Base-by-base conservation (phyloP, 2,797 vertebrate species). In the Protonibea diacanthus region DNA sequence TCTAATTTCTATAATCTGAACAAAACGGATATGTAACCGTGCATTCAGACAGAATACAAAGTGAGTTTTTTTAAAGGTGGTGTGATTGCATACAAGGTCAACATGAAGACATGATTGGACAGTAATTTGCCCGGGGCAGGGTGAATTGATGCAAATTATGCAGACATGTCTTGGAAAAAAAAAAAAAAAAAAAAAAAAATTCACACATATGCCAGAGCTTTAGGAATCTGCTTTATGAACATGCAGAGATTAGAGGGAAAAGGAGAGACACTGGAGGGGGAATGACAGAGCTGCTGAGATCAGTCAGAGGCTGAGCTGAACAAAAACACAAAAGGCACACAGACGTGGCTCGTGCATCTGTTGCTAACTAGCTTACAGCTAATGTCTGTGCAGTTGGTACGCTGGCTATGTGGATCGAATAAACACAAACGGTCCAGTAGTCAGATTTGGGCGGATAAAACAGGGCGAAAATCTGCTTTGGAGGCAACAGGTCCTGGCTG, bases 301-400 rank as follows among this genome's bases (percentile, higher is more conserved):
- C 49, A 56, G 52, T 57, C 61, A n/a, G 71, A 74, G 27, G n/a
- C 51, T 38, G 60, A 64, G 21, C 45, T 42, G 12, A 65, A 65
- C 15, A 20, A 55, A 74, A 25, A 38, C 48, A 55, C 25, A 47
- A 38, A 23, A 56, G 65, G 18, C 23, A 47, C 12, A 52, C 38
- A 21, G 14, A 29, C 53, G 29, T 5, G 15, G 17, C 4, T 10
- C 7, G 25, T 14, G 18, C 5, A 3, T 27, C 18, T 40, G 33
- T 27, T 40, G 27, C 42, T 48, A 27, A 21, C 29, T 33, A 58
- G 25, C 25, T 45, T 5, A 33, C 9, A 25, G 21, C 17, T 17
- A 25, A 42, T 25, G 15, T 45, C 29, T 38, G 29, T 8, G 49
- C 12, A 25, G 21, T 2, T 53, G 21, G 5, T 25, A 25, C 17